These are phyloP conservation scores for Drosophila rubida DNA, from an alignment of 2,888 invertebrate species.

Conservation along the genomic window DNA sequence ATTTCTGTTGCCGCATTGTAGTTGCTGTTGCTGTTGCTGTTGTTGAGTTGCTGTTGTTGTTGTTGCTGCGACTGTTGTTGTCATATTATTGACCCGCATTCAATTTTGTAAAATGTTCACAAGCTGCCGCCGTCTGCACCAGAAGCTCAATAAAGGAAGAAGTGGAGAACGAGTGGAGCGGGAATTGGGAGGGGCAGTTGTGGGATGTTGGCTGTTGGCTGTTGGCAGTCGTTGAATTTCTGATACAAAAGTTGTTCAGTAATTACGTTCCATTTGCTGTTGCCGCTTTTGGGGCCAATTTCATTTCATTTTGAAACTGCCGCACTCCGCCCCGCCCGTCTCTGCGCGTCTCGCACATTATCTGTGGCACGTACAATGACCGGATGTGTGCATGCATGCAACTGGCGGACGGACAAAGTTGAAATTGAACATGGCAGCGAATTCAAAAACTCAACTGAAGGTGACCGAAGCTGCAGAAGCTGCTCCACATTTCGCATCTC, in stretches of 20 bases:
- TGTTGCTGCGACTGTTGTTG: constrained; percentile 27
- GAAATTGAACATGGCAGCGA: constrained; percentile 17
- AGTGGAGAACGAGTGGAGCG: not conserved
- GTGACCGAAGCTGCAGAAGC: constrained; percentile 25
- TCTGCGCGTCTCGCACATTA: too few relatives aligned
- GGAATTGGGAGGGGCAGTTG: too few relatives aligned
- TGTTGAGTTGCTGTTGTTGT: constrained; percentile 5
- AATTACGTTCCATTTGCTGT: constrained; percentile 29
- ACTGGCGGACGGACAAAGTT: constrained; percentile 24
- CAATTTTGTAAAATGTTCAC: constrained; percentile 48
- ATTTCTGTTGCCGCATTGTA: not conserved
- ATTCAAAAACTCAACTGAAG: constrained; percentile 8
- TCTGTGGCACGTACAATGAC: constrained; percentile 57
- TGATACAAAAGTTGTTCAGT: constrained; percentile 17
- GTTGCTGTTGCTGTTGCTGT: constrained; percentile 12
- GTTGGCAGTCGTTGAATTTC: constrained; percentile 10
- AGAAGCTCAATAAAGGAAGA: not conserved
- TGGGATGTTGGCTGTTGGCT: too few relatives aligned
- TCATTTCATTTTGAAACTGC: constrained; percentile 31
- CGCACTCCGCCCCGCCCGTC: too few relatives aligned
- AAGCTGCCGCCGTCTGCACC: constrained; percentile 16
- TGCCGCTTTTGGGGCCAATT: constrained; percentile 19
- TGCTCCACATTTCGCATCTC: constrained; percentile 3
- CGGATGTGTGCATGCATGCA: constrained; percentile 63
- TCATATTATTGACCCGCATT: constrained; percentile 47